phyloP scores from a whole-genome alignment of 2,888 invertebrate species.

The Amphipyra tragopoginis region DNA sequence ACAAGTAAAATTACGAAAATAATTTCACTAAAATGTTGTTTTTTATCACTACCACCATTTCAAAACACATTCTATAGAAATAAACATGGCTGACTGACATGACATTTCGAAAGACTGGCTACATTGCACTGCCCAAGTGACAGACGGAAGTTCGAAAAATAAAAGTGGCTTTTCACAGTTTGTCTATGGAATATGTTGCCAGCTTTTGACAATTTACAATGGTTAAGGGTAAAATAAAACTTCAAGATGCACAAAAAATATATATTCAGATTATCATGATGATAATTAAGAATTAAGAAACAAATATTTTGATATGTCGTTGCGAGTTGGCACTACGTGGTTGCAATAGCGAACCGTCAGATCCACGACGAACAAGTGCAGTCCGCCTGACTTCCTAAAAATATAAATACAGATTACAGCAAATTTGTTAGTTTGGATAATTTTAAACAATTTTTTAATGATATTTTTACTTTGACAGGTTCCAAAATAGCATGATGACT shows the following conservation, averaged over 20 bases:
- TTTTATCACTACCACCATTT: slow-evolving; percentile 86
- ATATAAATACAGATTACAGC: background rate
- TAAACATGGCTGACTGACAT: slow-evolving; percentile 88
- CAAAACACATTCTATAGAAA: slow-evolving; percentile 83
- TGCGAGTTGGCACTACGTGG: slow-evolving; percentile 71
- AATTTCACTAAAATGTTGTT: slow-evolving; percentile 76
- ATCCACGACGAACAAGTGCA: slow-evolving; percentile 81
- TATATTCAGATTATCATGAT: background rate
- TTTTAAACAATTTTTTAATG: background rate
- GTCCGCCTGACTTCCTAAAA: slow-evolving; percentile 79
- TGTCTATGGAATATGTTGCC: slow-evolving; percentile 66
- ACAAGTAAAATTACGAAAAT: slow-evolving; percentile 69
- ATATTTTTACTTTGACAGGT: slow-evolving; percentile 76
- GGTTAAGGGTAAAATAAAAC: slow-evolving; percentile 24
- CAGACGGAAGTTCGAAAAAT: slow-evolving; percentile 51
- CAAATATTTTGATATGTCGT: slow-evolving; percentile 83
- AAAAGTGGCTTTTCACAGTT: slow-evolving; percentile 22
- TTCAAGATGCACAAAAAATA: background rate
- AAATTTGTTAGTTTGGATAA: background rate
- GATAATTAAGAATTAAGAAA: slow-evolving; percentile 63
- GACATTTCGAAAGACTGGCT: slow-evolving; percentile 68
- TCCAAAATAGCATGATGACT: slow-evolving; percentile 83
- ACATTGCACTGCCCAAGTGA: slow-evolving; percentile 54
- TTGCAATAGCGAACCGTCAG: slow-evolving; percentile 83
- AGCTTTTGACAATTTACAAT: slow-evolving; percentile 17